phyloP scores from a whole-genome alignment of 2,113 vertebrate genomes.

The Cromileptes altivelis region DNA sequence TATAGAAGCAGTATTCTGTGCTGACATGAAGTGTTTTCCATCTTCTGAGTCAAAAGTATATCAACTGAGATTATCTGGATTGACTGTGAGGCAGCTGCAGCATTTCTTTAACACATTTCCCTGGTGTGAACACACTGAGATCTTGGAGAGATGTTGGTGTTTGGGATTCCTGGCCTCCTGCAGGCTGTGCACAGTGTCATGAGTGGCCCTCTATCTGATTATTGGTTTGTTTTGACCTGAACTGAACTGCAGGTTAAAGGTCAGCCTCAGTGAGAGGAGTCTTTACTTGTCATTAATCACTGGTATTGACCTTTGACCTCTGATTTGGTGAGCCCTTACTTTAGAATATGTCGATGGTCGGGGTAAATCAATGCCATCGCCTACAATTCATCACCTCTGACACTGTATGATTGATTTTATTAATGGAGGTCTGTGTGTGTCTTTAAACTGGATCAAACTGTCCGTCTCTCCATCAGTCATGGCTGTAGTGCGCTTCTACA shows the following conservation, averaged over 20 bases:
- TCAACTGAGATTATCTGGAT: background rate
- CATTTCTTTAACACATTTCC: background rate
- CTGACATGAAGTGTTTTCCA: background rate
- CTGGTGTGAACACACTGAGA: background rate
- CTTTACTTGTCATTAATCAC: background rate
- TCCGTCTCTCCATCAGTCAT: slow-evolving; percentile 71
- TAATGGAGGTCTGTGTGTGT: background rate
- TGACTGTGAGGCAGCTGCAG: background rate
- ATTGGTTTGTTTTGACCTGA: background rate
- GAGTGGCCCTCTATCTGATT: background rate
- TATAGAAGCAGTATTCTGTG: no score
- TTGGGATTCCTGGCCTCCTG: background rate
- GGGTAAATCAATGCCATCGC: background rate
- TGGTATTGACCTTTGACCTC: slow-evolving; percentile 16
- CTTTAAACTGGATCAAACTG: slow-evolving; percentile 7
- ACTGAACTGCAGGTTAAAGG: slow-evolving; percentile 27
- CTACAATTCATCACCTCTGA: slow-evolving; percentile 2
- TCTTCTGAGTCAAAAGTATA: background rate
- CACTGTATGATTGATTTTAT: slow-evolving; percentile 6
- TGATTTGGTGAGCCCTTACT: background rate
- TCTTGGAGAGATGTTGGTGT: background rate
- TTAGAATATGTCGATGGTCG: background rate
- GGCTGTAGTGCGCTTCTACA: slow-evolving; percentile 87
- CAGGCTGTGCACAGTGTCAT: background rate
- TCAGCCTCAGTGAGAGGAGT: slow-evolving; percentile 13